Percentiles rank a stretch among this genome's conserved stretches.
These are phyloP conservation scores for Himalopsyche japonica DNA, from an alignment of 2,888 invertebrate genomes.

Conservation along the genomic window DNA sequence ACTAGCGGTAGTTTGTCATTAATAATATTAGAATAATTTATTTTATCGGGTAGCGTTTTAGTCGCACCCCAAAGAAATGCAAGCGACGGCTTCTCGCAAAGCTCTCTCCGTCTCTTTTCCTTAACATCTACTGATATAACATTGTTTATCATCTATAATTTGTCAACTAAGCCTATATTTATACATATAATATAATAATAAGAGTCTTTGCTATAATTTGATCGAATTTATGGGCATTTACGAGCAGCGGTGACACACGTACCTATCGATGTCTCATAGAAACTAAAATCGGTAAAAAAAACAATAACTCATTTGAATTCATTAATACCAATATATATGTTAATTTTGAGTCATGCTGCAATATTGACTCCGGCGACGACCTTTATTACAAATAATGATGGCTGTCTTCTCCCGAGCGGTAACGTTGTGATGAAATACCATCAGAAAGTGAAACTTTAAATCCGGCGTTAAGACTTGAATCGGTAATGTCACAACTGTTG, in stretches of 20 bases:
- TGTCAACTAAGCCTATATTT: conserved; percentile 22
- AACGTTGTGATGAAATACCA: too few relatives aligned
- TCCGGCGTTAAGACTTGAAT: too few relatives aligned
- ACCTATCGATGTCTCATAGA: neutral
- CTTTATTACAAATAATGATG: too few relatives aligned
- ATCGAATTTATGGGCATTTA: neutral
- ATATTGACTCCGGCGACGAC: too few relatives aligned
- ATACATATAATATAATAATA: conserved; percentile 11
- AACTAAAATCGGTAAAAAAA: too few relatives aligned
- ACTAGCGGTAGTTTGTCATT: neutral
- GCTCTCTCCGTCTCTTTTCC: neutral
- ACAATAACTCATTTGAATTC: too few relatives aligned
- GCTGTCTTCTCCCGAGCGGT: too few relatives aligned
- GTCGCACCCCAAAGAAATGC: conserved; percentile 3
- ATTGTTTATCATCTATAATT: conserved; percentile 22
- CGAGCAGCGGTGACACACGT: neutral
- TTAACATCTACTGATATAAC: conserved; percentile 33
- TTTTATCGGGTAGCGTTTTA: neutral
- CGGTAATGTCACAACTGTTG: too few relatives aligned
- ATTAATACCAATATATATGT: too few relatives aligned
- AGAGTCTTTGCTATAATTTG: conserved; percentile 7
- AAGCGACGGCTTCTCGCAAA: conserved; percentile 13
- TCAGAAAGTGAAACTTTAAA: too few relatives aligned
- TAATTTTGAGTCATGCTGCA: too few relatives aligned
- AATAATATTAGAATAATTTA: neutral